Evolutionary conservation across 2,113 vertebrate genomes (phyloP), one percentile per base, ranked within the genome.

Genomic region (Oenanthe melanoleuca): DNA sequence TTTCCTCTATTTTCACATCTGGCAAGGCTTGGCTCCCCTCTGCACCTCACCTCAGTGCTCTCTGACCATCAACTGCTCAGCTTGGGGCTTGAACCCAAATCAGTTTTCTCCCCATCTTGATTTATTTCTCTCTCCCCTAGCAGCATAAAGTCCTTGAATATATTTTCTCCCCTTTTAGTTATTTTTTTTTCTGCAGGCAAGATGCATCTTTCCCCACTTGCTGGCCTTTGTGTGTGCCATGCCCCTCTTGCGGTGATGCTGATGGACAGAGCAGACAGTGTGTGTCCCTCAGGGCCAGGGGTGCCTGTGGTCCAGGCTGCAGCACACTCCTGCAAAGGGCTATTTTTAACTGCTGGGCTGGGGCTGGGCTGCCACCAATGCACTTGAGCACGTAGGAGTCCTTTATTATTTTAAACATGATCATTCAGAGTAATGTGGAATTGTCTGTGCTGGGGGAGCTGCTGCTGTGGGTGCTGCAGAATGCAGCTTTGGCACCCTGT

Each of bases 401-500:
- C 64, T 78, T 84, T 78, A 37, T 80, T 77, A 52, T 86, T 95
- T 92, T 49, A 59, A 89, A 83, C 69, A 12, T 2, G 3, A 64
- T 90, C 72, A 88, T 92, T 80, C 74, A 86, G 42, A 89, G 74
- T 59, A 80, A 74, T 1, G n/a, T 1, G 1, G 82, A 19, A n/a
- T 72, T 71, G 69, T 84, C 34, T 42, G 24, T 63, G 71, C 64
- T 29, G 29, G 81, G 55, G 55, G 28, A 66, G 60, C 60, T 2
- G 14, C 61, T 84, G 83, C 55, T 42, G 25, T 37, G 72, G 80
- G 22, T 81, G 77, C 56, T 74, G 40, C 1, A 17, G 52, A 34
- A 15, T 31, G 14, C 2, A 2, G 55, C 45, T 83, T 73, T 69
- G 4, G 3, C 24, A 0, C 0, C 2, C 1, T 14, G 0, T 0